Evolutionary conservation across 2,888 invertebrate species (phyloP).

Genomic region (Apodemia duryi): DNA sequence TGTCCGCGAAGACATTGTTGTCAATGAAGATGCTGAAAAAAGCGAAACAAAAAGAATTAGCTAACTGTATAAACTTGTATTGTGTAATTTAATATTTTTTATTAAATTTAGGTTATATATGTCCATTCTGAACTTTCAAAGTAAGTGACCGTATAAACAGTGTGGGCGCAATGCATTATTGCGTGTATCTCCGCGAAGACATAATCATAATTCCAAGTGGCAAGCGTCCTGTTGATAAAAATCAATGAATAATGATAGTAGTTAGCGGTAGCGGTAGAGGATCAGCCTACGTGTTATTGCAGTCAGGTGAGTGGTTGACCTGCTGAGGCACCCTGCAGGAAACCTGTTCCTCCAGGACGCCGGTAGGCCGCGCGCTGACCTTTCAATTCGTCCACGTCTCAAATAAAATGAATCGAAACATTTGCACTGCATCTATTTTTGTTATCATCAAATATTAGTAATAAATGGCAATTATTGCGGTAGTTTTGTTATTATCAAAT

Average conservation of each 20-base stretch:
- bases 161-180: conserved; percentile 29
- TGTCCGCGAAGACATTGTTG: too few species aligned
- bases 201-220: conserved; percentile 33
- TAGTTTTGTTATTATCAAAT: not conserved
- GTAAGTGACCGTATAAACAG: conserved; percentile 19
- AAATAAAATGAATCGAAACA: not conserved
- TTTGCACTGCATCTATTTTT: not conserved
- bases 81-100: too few species aligned
- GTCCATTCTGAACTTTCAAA: conserved; percentile 11
- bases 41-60: too few species aligned
- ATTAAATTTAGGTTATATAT: not conserved
- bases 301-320: conserved; percentile 56
- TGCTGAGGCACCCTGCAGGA: conserved; percentile 53
- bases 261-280: conserved; percentile 42
- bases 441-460: not conserved
- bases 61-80: too few species aligned
- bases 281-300: conserved; percentile 53
- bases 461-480: not conserved
- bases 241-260: conserved; percentile 28
- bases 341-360: conserved; percentile 53
- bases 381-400: conserved; percentile 3
- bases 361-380: conserved; percentile 1
- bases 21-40: too few species aligned
- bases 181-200: conserved; percentile 26
- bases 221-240: conserved; percentile 27